phyloP scores from a whole-genome alignment of 2,797 vertebrate species.

The Bradypodion ventrale region DNA sequence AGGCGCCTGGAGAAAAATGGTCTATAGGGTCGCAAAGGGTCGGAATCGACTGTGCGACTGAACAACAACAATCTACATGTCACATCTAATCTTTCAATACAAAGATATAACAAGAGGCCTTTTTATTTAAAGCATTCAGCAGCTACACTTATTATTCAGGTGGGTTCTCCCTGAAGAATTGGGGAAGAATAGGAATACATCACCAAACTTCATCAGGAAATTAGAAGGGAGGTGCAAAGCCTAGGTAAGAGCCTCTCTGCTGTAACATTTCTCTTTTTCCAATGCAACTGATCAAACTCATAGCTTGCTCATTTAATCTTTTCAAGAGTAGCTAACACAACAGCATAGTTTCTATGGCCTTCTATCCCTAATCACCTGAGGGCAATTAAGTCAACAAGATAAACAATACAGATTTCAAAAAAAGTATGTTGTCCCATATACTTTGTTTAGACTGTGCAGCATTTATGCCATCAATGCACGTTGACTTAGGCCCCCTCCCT shows the following conservation, averaged over 20 bases:
- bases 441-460: neutral
- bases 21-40: no score
- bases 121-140: constrained; percentile 31
- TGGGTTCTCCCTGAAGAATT: constrained; percentile 17
- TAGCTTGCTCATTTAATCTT: constrained; percentile 26
- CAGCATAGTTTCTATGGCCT: neutral
- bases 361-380: constrained; percentile 32
- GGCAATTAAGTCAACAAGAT: no score
- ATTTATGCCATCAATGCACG: constrained; percentile 7
- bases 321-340: constrained; percentile 17
- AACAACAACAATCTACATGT: neutral
- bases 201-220: constrained; percentile 36
- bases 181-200: constrained; percentile 41
- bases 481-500: neutral
- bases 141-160: constrained; percentile 36
- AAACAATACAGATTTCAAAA: no score
- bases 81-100: constrained; percentile 19
- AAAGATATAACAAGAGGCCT: constrained; percentile 25
- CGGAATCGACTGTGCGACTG: no score
- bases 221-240: constrained; percentile 16
- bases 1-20: no score
- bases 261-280: constrained; percentile 20
- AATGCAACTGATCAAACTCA: constrained; percentile 37
- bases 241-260: constrained; percentile 18
- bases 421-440: fast-evolving